Percentiles rank a stretch among this genome's conserved stretches.
phyloP scores from a whole-genome alignment of 2,888 invertebrate species.

The Catocala sponsa region DNA sequence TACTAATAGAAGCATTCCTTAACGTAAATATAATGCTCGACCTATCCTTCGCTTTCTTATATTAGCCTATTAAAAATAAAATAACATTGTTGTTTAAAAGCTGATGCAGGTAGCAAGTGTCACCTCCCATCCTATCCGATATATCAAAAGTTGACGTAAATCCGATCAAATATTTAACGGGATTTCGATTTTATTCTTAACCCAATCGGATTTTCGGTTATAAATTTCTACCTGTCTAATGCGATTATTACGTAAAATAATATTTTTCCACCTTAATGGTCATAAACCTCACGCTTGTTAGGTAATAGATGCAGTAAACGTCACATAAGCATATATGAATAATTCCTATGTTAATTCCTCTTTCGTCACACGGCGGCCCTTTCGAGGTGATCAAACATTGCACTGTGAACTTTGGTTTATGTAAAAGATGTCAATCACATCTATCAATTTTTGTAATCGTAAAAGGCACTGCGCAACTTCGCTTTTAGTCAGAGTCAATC shows the following conservation, averaged over 20 bases:
- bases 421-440: slow-evolving; percentile 48
- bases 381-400: slow-evolving; percentile 28
- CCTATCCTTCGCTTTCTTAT: no score
- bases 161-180: slow-evolving; percentile 85
- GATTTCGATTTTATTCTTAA: slow-evolving; percentile 67
- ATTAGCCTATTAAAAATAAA: not conserved
- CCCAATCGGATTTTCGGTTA: slow-evolving; percentile 66
- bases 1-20: no score
- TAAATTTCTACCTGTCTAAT: slow-evolving; percentile 72
- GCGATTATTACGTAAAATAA: slow-evolving; percentile 72
- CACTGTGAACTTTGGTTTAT: slow-evolving; percentile 25
- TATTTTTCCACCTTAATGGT: slow-evolving; percentile 57
- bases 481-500: slow-evolving; percentile 52
- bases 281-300: slow-evolving; percentile 47
- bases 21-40: no score
- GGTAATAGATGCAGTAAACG: slow-evolving; percentile 55
- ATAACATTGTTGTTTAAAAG: slow-evolving; percentile 9
- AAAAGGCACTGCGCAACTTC: slow-evolving; percentile 34
- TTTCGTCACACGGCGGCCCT: slow-evolving; percentile 41
- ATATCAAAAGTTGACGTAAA: slow-evolving; percentile 80
- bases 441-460: slow-evolving; percentile 41
- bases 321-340: slow-evolving; percentile 43
- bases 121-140: slow-evolving; percentile 60
- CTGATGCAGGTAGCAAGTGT: slow-evolving; percentile 44
- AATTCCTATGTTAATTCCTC: slow-evolving; percentile 46